These are phyloP conservation scores for Vultur gryphus DNA, from an alignment of 2,797 vertebrate species.

Conservation along the genomic window DNA sequence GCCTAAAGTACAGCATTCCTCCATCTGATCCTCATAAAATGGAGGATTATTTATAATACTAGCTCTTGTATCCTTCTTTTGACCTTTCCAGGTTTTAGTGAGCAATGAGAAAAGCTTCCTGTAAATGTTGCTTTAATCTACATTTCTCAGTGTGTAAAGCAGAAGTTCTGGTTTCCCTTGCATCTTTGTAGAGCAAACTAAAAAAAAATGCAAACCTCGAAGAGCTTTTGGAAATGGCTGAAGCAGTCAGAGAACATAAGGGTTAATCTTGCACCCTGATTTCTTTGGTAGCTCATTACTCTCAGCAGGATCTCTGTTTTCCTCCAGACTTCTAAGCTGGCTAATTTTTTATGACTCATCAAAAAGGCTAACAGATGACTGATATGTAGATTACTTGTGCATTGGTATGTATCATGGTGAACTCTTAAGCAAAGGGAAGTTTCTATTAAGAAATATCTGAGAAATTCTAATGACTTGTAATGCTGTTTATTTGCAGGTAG, in stretches of 20 bases:
- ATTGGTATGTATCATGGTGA: background rate
- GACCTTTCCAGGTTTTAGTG: conserved; percentile 17
- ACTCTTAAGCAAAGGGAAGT: background rate
- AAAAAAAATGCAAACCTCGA: background rate
- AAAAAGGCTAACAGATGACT: background rate
- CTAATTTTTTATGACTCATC: background rate
- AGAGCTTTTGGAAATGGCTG: background rate
- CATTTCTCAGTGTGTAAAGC: conserved; percentile 26
- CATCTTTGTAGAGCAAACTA: background rate
- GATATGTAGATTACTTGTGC: background rate
- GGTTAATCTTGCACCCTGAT: background rate
- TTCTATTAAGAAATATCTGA: background rate
- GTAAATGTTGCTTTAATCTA: conserved; percentile 33
- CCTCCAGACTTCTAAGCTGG: background rate
- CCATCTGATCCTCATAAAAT: background rate
- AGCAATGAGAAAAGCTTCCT: conserved; percentile 26
- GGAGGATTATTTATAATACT: background rate
- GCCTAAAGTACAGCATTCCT: background rate
- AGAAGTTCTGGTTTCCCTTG: conserved; percentile 37
- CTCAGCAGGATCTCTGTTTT: background rate
- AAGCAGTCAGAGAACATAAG: background rate
- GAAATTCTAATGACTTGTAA: background rate
- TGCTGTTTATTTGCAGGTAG: background rate
- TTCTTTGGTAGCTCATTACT: background rate
- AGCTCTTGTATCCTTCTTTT: background rate